These are phyloP conservation scores for Megalops cyprinoides DNA, from an alignment of 2,797 vertebrate genomes.

Conservation along the genomic window DNA sequence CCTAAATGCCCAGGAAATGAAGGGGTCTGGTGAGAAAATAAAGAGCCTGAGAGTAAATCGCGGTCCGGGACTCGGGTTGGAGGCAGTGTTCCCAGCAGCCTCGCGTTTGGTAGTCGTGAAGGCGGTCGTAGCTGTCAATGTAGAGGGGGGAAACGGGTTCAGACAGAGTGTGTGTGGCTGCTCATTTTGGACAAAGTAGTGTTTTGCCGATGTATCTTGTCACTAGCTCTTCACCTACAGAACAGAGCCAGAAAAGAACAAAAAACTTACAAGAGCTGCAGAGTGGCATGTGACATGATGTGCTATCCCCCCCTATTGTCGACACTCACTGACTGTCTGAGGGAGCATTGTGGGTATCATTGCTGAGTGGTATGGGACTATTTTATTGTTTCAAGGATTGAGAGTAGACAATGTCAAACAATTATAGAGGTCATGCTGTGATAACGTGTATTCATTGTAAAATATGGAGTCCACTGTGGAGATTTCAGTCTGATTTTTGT, in stretches of 20 bases:
- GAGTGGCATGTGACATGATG: too few relatives aligned
- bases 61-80: background rate
- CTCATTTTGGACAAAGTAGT: background rate
- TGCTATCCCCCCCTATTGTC: too few relatives aligned
- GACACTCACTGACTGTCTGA: too few relatives aligned
- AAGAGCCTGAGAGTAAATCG: constrained; percentile 26
- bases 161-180: background rate
- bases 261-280: too few relatives aligned
- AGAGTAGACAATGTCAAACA: background rate
- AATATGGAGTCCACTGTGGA: background rate
- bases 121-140: background rate
- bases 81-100: background rate
- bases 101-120: background rate
- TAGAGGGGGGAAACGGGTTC: background rate
- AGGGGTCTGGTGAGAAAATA: constrained; percentile 24
- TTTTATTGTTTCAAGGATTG: too few relatives aligned
- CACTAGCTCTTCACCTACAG: background rate
- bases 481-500: background rate
- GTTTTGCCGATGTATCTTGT: background rate
- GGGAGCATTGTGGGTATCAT: too few relatives aligned
- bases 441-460: too few relatives aligned
- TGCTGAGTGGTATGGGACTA: too few relatives aligned
- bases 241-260: background rate
- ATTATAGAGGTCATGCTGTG: too few relatives aligned
- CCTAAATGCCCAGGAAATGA: constrained; percentile 27